A percentile compares a stretch with the other conserved stretches of the same genome.
phyloP scores from a whole-genome alignment of 2,113 vertebrate species.

The Crotophaga sulcirostris region DNA sequence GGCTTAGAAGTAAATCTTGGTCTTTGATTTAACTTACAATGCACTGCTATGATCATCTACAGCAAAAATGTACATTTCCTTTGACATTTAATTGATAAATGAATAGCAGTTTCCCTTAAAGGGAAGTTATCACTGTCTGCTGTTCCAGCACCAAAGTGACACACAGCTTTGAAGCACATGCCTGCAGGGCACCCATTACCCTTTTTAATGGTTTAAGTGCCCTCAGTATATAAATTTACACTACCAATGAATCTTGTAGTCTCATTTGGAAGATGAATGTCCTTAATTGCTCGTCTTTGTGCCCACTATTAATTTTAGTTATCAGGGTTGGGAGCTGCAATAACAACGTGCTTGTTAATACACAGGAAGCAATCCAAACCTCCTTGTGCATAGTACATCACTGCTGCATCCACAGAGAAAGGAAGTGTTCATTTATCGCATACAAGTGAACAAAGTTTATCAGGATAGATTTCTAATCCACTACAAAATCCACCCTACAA shows the following conservation, averaged over 20 bases:
- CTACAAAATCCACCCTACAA: neutral
- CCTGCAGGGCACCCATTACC: slow-evolving; percentile 49
- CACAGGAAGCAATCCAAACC: neutral
- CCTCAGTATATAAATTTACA: slow-evolving; percentile 68
- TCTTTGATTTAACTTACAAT: slow-evolving; percentile 30
- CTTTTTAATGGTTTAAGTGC: slow-evolving; percentile 50
- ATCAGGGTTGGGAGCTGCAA: slow-evolving; percentile 50
- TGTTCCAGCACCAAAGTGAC: slow-evolving; percentile 57
- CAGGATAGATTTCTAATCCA: neutral
- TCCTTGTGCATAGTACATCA: neutral
- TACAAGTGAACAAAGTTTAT: neutral
- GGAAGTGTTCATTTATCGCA: neutral
- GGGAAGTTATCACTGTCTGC: slow-evolving; percentile 51
- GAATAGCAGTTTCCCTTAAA: slow-evolving; percentile 36
- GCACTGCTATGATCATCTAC: neutral
- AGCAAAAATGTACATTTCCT: slow-evolving; percentile 21
- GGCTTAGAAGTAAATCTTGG: slow-evolving; percentile 5
- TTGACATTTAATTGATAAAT: slow-evolving; percentile 46
- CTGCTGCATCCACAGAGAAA: neutral
- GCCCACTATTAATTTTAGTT: slow-evolving; percentile 68
- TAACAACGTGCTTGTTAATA: neutral
- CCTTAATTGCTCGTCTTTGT: slow-evolving; percentile 65
- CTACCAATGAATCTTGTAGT: slow-evolving; percentile 57
- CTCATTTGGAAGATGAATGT: slow-evolving; percentile 72
- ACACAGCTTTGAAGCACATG: slow-evolving; percentile 36